Evolutionary conservation across 2,888 invertebrate genomes (phyloP).

Genomic region (Watsonalla binaria): DNA sequence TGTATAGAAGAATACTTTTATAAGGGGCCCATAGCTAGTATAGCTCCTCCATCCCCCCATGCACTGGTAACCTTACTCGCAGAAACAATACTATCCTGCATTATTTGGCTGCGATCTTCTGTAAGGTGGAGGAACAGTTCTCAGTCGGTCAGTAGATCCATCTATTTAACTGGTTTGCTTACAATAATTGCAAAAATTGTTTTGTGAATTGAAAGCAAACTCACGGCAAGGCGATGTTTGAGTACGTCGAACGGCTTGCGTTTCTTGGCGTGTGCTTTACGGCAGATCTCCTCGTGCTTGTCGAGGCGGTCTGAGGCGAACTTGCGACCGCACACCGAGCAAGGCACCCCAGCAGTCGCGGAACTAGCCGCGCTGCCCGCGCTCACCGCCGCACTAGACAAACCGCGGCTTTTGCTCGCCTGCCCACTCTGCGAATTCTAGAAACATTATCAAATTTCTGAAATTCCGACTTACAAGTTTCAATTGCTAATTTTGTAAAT

Average conservation of each 20-base stretch:
- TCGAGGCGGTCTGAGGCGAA: constrained; percentile 89
- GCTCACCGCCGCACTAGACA: constrained; percentile 11
- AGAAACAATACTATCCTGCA: too few species aligned
- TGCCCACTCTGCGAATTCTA: neutral
- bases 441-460: too few species aligned
- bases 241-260: constrained; percentile 95
- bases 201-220: constrained; percentile 19
- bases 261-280: constrained; percentile 87
- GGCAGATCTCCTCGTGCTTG: constrained; percentile 92
- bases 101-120: too few species aligned
- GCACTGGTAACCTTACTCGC: too few species aligned
- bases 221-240: constrained; percentile 87
- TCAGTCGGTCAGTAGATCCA: too few species aligned
- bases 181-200: neutral
- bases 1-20: too few species aligned
- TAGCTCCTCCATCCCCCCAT: too few species aligned
- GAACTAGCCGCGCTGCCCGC: constrained; percentile 8
- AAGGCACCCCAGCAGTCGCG: constrained; percentile 54
- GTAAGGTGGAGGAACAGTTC: too few species aligned
- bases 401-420: constrained; percentile 11
- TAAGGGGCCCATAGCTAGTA: too few species aligned
- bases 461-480: too few species aligned
- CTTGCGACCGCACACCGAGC: constrained; percentile 87
- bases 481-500: too few species aligned
- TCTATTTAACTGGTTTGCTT: too few species aligned